phyloP scores from a whole-genome alignment of 2,113 vertebrate species.

The Sialia sialis region DNA sequence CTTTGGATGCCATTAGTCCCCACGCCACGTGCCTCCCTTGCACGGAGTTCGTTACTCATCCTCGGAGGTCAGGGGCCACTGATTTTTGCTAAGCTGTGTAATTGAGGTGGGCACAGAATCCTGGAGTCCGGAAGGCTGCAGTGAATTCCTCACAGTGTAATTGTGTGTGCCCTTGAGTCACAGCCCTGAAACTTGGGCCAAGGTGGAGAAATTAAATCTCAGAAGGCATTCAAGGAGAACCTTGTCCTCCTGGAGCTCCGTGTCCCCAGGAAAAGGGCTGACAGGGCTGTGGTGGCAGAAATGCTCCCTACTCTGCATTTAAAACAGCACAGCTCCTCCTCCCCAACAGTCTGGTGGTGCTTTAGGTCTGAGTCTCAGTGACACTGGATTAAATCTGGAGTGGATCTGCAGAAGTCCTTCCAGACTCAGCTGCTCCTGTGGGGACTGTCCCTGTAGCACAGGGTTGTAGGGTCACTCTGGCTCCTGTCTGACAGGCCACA shows the following conservation, averaged over 20 bases:
- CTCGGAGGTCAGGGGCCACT: neutral
- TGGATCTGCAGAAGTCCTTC: neutral
- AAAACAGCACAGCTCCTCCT: neutral
- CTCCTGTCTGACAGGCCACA: neutral
- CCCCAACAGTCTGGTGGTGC: rapidly evolving
- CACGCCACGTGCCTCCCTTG: neutral
- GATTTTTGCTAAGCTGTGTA: neutral
- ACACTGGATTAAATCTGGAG: neutral
- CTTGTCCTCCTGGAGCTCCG: neutral
- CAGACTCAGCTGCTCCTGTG: neutral
- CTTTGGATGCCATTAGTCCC: neutral
- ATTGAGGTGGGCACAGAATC: neutral
- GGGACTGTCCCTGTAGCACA: neutral
- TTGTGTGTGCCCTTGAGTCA: slow-evolving; percentile 11
- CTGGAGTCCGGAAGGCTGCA: neutral
- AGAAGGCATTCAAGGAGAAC: neutral
- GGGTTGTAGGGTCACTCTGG: neutral
- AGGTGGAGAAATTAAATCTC: slow-evolving; percentile 8
- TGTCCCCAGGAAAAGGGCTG: neutral
- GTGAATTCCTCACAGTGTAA: neutral
- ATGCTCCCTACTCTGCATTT: neutral
- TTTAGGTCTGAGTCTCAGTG: neutral
- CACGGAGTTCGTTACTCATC: neutral
- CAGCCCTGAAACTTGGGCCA: neutral
- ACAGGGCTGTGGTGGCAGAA: neutral